phyloP scores from a whole-genome alignment of 2,797 vertebrate genomes.

The Xenops minutus region DNA sequence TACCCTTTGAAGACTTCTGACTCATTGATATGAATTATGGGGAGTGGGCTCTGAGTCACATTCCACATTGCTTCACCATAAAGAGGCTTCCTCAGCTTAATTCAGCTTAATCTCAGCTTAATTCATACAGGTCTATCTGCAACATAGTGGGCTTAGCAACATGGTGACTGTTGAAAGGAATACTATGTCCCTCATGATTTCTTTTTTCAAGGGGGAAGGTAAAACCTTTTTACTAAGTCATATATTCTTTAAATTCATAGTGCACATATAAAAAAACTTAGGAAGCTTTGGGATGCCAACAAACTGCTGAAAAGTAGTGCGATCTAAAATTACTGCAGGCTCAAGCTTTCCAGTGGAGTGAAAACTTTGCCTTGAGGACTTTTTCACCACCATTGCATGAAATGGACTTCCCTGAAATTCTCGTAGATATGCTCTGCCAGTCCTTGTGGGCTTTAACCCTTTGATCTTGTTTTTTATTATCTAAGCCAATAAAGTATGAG shows the following conservation, averaged over 20 bases:
- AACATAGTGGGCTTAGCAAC: not conserved
- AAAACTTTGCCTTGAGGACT: not conserved
- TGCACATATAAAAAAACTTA: not conserved
- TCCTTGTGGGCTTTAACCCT: not conserved
- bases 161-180: not conserved
- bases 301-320: not conserved
- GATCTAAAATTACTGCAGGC: not conserved
- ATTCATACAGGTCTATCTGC: not conserved
- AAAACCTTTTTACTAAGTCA: not conserved
- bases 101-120: too few relatives aligned
- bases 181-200: accelerated
- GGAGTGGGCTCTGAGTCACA: not conserved
- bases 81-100: not conserved
- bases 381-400: accelerated
- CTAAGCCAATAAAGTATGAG: not conserved
- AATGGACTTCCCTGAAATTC: not conserved
- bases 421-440: not conserved
- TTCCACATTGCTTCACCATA: not conserved
- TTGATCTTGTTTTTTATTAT: not conserved
- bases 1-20: not conserved
- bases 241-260: not conserved
- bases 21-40: accelerated
- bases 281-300: not conserved
- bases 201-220: accelerated
- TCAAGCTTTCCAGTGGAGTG: not conserved